A percentile compares a stretch with the other conserved stretches of the same genome.
Conservation (phyloP, 2,797 vertebrate genomes). For the Hafferia zeledoni region DNA sequence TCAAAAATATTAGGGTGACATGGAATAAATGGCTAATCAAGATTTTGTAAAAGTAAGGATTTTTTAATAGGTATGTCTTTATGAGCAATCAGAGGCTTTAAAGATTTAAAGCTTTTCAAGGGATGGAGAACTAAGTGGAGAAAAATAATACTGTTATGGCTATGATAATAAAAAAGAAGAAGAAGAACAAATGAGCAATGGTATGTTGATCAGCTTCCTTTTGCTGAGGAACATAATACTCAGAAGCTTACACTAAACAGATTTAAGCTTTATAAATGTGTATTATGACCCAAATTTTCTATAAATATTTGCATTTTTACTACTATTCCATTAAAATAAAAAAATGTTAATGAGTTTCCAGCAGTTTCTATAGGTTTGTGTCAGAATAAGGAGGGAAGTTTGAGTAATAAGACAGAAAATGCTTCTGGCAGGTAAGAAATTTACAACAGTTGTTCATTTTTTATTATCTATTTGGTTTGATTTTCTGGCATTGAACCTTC, state of each 20-base stretch:
- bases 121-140: background rate
- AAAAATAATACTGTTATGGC: background rate
- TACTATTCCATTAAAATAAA: background rate
- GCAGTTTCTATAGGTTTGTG: background rate
- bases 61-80: background rate
- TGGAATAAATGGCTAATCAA: background rate
- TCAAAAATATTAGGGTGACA: background rate
- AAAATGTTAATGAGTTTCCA: background rate
- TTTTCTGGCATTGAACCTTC: background rate
- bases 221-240: background rate
- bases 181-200: background rate
- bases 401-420: background rate
- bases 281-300: background rate
- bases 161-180: background rate
- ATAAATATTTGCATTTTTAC: background rate
- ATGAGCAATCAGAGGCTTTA: background rate
- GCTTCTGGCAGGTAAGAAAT: background rate
- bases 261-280: background rate
- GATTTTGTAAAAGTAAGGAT: background rate
- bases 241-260: background rate
- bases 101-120: background rate
- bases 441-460: background rate
- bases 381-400: background rate
- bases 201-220: background rate
- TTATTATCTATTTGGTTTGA: background rate